Base-by-base conservation (phyloP, 2,113 vertebrate genomes). In the Embiotoca jacksoni region DNA sequence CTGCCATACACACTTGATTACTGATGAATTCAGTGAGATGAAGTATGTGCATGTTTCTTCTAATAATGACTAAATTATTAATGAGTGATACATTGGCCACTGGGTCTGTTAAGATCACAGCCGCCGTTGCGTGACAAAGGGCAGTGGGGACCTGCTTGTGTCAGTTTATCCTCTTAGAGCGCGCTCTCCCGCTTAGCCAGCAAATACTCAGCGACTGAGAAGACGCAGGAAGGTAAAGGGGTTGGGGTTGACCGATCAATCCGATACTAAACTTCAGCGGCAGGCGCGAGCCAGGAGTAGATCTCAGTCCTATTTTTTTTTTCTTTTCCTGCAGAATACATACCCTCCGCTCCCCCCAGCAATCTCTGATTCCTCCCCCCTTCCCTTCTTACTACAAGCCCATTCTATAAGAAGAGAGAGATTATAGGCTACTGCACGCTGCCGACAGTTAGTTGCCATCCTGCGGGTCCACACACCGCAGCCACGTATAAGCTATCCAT, bases 101-200 rank as follows among this genome's bases (percentile, higher is more conserved):
- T 72, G 82, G 67, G 14, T 84, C 83, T 77, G 80, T 90, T 73
- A 60, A 82, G 80, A 89, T 84, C 79, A 61, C 69, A 70, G 68
- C 77, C 78, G 77, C 58, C 30, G 75, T 93, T 93, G 94, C 92
- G 94, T 94, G 94, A 94, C 93, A 93, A 93, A 92, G 85, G 81
- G 83, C 75, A 78, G 72, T 75, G 71, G 79, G 82, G 76, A 91
- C 89, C 75, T 83, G 86, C 83, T 85, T 68, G 79, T 79, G 72
- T 85, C 77, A 44, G 71, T 89, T 93, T 89, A 94, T 94, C 93
- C 91, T 93, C 92, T 93, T 93, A 94, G 72, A 87, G 83, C 63
- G 76, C 69, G 82, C 91, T 78, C 85, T 81, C 73, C 82, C 65
- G 86, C 83, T 93, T 91, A 94, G 83, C 78, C 85, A 89, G 86